Conservation (phyloP, 2,888 invertebrate genomes). For the Teleiodes luculella region DNA sequence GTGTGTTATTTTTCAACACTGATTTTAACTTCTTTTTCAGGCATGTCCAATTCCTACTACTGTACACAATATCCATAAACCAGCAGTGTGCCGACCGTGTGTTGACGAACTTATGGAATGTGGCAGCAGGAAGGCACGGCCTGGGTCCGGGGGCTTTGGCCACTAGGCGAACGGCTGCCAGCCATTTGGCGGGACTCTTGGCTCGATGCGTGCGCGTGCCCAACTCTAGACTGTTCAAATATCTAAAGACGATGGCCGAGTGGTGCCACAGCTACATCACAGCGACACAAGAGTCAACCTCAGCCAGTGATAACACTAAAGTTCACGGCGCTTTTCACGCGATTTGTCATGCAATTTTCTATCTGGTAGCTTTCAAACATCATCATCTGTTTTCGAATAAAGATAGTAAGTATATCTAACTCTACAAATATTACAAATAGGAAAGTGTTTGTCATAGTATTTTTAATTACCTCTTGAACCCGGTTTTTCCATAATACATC, state of each 20-base stretch:
- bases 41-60: conserved; percentile 68
- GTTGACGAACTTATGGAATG: conserved; percentile 58
- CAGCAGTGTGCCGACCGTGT: conserved; percentile 65
- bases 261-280: conserved; percentile 93
- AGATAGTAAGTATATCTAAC: conserved; percentile 81
- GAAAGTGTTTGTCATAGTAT: no score
- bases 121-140: conserved; percentile 60
- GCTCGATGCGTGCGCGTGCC: conserved; percentile 65
- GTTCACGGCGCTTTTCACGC: conserved; percentile 94
- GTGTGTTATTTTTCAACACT: background rate
- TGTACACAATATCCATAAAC: conserved; percentile 70
- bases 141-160: conserved; percentile 57
- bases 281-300: conserved; percentile 76
- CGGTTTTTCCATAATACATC: no score
- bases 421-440: background rate
- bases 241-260: conserved; percentile 83
- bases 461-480: no score
- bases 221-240: conserved; percentile 55
- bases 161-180: conserved; percentile 60
- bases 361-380: conserved; percentile 93
- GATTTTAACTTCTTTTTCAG: conserved; percentile 37
- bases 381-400: conserved; percentile 87
- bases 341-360: conserved; percentile 95
- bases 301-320: conserved; percentile 61
- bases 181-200: conserved; percentile 64